Conservation (phyloP, 2,113 vertebrate species). For the Canis aureus region DNA sequence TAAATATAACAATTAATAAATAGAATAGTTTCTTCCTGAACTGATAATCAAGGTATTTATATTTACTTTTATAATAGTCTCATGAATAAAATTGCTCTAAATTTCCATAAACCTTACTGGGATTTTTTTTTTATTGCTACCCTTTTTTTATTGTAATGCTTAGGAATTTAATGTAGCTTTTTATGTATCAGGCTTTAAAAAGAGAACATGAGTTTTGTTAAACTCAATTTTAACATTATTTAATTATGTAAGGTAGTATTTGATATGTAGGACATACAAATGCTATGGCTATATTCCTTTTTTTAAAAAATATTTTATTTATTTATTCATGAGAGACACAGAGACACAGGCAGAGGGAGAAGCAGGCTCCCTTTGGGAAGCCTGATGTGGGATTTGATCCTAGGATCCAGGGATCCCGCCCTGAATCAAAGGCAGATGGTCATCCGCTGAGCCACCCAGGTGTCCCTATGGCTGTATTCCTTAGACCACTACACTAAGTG, state of each 20-base stretch:
- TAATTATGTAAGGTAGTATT: conserved; percentile 36
- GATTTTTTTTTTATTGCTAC: conserved; percentile 45
- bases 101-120: conserved; percentile 3
- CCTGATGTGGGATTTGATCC: too few relatives aligned
- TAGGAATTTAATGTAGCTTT: conserved; percentile 47
- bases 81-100: conserved; percentile 47
- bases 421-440: too few relatives aligned
- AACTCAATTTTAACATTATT: conserved; percentile 47
- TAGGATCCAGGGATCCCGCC: too few relatives aligned
- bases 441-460: too few relatives aligned
- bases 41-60: conserved; percentile 34
- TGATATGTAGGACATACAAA: conserved; percentile 16
- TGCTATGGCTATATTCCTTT: not conserved
- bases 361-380: too few relatives aligned
- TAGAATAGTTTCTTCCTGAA: conserved; percentile 55
- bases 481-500: not conserved
- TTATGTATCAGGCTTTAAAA: conserved; percentile 1
- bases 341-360: too few relatives aligned
- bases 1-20: conserved; percentile 52
- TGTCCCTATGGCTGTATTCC: not conserved
- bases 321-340: too few relatives aligned
- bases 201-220: not conserved
- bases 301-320: too few relatives aligned
- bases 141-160: conserved; percentile 29
- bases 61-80: conserved; percentile 53